These are phyloP conservation scores for Ornithoptera alexandrae DNA, from an alignment of 2,888 invertebrate species.

Conservation along the genomic window DNA sequence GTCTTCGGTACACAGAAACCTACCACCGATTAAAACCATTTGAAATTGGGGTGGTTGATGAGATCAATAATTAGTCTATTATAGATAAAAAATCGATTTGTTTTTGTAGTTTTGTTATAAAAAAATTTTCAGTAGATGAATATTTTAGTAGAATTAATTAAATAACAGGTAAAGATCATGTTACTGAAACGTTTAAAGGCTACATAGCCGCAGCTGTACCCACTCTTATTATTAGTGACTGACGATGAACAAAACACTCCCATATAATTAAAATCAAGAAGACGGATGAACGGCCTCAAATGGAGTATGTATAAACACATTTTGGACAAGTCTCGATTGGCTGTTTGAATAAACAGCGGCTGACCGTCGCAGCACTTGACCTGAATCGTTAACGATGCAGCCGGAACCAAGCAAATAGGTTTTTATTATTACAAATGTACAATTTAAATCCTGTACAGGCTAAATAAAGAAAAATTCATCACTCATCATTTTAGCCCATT, in stretches of 20 bases:
- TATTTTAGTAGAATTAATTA: too few relatives aligned
- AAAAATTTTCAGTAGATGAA: too few relatives aligned
- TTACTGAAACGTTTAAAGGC: not conserved
- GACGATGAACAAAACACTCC: not conserved
- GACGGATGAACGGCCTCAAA: not conserved
- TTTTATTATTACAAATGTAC: not conserved
- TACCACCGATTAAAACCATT: too few relatives aligned
- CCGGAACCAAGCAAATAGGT: not conserved
- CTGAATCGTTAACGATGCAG: constrained; percentile 13
- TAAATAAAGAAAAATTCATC: not conserved
- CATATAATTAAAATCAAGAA: not conserved
- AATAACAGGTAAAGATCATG: too few relatives aligned
- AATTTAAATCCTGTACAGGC: not conserved
- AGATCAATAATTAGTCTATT: too few relatives aligned
- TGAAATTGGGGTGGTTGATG: too few relatives aligned
- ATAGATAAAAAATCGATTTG: too few relatives aligned
- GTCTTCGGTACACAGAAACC: too few relatives aligned
- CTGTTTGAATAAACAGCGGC: constrained; percentile 18
- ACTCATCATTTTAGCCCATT: too few relatives aligned
- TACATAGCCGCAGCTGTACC: not conserved
- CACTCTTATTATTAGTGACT: not conserved
- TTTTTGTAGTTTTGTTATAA: too few relatives aligned
- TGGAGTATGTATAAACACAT: not conserved
- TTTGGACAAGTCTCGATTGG: constrained; percentile 5
- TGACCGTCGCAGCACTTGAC: constrained; percentile 10